Conservation (phyloP, 2,113 vertebrate genomes). For the Rostratula benghalensis region DNA sequence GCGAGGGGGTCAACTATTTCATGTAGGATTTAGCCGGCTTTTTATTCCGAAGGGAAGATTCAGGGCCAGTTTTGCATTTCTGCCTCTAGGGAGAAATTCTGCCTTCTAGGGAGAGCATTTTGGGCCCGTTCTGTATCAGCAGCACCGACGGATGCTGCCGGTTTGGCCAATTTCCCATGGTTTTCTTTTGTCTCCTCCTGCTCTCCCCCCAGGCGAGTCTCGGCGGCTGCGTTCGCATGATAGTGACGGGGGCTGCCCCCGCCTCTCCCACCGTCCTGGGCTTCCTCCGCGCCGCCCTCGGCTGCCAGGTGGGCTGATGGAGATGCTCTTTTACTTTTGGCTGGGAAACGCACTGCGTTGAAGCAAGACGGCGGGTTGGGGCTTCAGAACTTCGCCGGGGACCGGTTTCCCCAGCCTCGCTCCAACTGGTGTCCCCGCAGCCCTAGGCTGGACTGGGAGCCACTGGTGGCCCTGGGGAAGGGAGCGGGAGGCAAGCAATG, state of each 20-base stretch:
- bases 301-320: slow-evolving; percentile 86
- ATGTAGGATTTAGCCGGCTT: background rate
- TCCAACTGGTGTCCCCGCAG: too few species aligned
- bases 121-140: background rate
- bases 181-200: background rate
- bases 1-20: background rate
- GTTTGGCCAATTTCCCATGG: background rate
- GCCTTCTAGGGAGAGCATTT: background rate
- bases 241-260: slow-evolving; percentile 94
- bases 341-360: rapidly evolving
- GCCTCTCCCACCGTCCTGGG: slow-evolving; percentile 90
- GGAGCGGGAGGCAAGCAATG: background rate
- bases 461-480: background rate
- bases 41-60: background rate
- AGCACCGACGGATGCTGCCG: rapidly evolving
- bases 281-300: slow-evolving; percentile 93
- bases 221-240: slow-evolving; percentile 92
- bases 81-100: too few species aligned
- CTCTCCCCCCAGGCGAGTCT: slow-evolving; percentile 82
- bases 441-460: background rate
- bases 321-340: rapidly evolving
- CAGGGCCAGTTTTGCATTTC: background rate
- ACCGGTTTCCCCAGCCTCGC: background rate
- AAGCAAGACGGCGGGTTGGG: background rate
- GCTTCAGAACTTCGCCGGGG: background rate